A percentile compares a stretch with the other conserved stretches of the same genome.
These are phyloP conservation scores for Meloe dianella DNA, from an alignment of 2,888 invertebrate genomes.

Conservation along the genomic window DNA sequence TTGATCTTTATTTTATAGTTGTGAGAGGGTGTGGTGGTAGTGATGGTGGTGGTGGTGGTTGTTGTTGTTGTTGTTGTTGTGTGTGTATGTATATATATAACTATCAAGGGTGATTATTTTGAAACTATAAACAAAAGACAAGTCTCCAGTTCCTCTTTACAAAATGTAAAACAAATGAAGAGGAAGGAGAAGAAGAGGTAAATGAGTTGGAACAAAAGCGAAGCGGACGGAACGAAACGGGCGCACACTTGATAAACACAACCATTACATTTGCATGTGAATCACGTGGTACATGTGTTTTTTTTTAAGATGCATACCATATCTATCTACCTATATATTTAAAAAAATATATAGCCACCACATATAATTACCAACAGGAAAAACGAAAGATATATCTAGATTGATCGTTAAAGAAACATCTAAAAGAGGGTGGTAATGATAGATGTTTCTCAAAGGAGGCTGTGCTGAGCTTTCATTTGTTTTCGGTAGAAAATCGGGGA, in stretches of 20 bases:
- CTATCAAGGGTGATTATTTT: background rate
- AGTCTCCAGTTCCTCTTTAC: conserved; percentile 38
- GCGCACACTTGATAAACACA: conserved; percentile 57
- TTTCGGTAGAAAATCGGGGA: background rate
- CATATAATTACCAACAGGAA: background rate
- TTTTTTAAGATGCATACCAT: background rate
- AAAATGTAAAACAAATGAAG: conserved; percentile 53
- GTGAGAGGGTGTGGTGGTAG: too few relatives aligned
- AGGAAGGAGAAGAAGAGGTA: conserved; percentile 58
- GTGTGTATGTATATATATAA: too few relatives aligned
- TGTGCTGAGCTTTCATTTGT: background rate
- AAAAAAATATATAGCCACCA: too few relatives aligned
- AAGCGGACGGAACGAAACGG: conserved; percentile 51
- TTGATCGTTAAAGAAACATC: background rate
- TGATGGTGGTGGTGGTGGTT: background rate
- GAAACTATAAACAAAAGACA: conserved; percentile 49
- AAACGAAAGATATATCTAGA: background rate
- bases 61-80: too few relatives aligned
- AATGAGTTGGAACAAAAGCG: conserved; percentile 59
- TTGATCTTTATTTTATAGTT: too few relatives aligned
- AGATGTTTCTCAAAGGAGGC: background rate
- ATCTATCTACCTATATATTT: background rate
- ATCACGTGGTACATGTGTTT: conserved; percentile 54
- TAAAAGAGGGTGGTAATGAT: background rate
- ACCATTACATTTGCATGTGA: conserved; percentile 59